Base-by-base conservation (phyloP, 2,113 vertebrate genomes). In the Condylura cristata region DNA sequence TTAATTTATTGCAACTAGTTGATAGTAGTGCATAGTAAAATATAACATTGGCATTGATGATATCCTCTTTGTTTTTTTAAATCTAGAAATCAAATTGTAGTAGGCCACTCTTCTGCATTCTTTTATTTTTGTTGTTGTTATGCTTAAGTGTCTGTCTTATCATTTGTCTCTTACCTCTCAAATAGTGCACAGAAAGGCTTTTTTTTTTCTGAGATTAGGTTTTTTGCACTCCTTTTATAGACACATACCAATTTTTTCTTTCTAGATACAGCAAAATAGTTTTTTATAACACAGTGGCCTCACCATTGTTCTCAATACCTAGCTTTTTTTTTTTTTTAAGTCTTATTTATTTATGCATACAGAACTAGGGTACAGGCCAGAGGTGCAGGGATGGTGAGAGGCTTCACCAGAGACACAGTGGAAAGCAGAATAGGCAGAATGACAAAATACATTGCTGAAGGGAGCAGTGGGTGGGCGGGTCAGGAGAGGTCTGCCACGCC, bases 1-100 rank as follows among this genome's bases (percentile, higher is more conserved):
- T 80, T 89, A 88, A 78, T 53, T 87, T 80, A 44, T 17, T 90
- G 56, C 1, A 84, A 26, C 34, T 90, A 68, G 60, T 82, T 90
- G 32, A 41, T 87, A 66, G 1, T 60, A 96, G 93, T 92, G 1
- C 22, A 17, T 34, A 24, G n/a, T 28, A 91, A 76, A 81, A 93
- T 89, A 34, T 95, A 58, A 72, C 12, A 17, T 37, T 85, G 28
- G 2, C 53, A 51, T 74, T 74, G 14, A 92, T 68, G 44, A 24
- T 74, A 63, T 20, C 6, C 8, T 16, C 32, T 91, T 72, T 86
- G 26, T 14, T 74, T 79, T 90, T 28, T 95, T 94, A 83, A 83
- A 30, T 84, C 16, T 88, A 46, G 13, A 72, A 81, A 68, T 30
- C 81, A 37, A 30, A 82, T 44, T 46, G 39, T 78, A 68, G 60